Conservation (phyloP, 2,113 vertebrate genomes). For the Antechinus flavipes region DNA sequence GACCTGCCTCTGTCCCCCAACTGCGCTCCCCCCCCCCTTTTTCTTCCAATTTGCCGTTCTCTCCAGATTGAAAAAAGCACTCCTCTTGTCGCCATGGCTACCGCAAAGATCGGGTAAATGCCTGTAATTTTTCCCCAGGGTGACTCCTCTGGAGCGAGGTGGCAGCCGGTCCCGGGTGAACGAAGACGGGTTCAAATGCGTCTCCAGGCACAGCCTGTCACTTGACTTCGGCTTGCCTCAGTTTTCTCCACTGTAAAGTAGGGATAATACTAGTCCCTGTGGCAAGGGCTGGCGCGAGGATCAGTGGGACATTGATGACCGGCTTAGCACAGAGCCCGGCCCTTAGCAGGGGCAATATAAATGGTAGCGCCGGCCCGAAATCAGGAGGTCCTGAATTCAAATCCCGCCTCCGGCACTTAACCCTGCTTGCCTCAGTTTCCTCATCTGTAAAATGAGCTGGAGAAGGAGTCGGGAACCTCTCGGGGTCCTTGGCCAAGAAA, state of each 20-base stretch:
- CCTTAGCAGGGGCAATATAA: too few species aligned
- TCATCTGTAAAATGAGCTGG: not conserved
- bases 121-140: not conserved
- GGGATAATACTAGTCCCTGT: not conserved
- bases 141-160: not conserved
- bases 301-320: not conserved
- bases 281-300: not conserved
- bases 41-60: not conserved
- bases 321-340: too few species aligned
- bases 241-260: not conserved
- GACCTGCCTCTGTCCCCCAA: too few species aligned
- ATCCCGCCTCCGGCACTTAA: not conserved
- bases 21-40: not conserved
- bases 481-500: not conserved
- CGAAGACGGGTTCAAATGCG: not conserved
- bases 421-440: not conserved
- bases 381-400: too few species aligned
- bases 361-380: too few species aligned
- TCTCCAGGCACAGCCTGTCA: not conserved
- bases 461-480: not conserved
- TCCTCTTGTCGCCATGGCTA: not conserved
- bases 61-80: not conserved
- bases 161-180: not conserved
- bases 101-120: not conserved
- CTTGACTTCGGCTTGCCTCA: not conserved